Percentiles rank a stretch among this genome's conserved stretches.
Conservation (phyloP, 2,113 vertebrate genomes). For the Fukomys damarensis region DNA sequence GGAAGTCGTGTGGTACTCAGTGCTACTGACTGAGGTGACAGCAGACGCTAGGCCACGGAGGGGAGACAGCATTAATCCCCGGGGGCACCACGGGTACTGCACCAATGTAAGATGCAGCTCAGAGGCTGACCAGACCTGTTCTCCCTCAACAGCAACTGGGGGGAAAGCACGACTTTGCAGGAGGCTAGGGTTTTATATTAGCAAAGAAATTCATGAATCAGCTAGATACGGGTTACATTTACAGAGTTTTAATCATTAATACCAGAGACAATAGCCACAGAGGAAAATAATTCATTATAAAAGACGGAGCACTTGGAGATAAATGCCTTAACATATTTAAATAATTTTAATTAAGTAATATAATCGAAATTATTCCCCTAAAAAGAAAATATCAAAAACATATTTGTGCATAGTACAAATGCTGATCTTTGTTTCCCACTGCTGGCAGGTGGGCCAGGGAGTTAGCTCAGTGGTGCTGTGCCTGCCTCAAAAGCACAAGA, state of each 20-base stretch:
- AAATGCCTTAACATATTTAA: background rate
- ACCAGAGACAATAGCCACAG: background rate
- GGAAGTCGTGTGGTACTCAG: background rate
- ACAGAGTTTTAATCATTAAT: background rate
- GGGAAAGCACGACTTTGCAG: background rate
- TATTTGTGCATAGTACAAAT: background rate
- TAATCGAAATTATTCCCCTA: background rate
- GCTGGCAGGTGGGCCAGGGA: background rate
- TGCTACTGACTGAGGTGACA: background rate
- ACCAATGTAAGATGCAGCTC: background rate
- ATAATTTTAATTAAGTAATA: conserved; percentile 9
- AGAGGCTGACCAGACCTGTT: background rate
- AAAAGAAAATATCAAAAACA: background rate
- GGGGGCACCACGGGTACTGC: background rate
- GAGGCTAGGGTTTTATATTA: background rate
- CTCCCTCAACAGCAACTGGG: background rate
- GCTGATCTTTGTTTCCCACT: background rate
- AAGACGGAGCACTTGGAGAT: background rate
- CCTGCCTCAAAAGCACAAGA: too few species aligned
- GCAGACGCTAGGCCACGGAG: background rate
- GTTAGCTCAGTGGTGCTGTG: too few species aligned
- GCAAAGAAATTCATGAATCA: background rate
- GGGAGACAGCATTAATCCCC: background rate
- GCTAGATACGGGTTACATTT: background rate
- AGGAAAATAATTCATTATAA: background rate